Evolutionary conservation across 64 coral and sea anemone species (phyloP), one percentile per base, ranked within the genome.

Genomic region (Porites australiensis): DNA sequence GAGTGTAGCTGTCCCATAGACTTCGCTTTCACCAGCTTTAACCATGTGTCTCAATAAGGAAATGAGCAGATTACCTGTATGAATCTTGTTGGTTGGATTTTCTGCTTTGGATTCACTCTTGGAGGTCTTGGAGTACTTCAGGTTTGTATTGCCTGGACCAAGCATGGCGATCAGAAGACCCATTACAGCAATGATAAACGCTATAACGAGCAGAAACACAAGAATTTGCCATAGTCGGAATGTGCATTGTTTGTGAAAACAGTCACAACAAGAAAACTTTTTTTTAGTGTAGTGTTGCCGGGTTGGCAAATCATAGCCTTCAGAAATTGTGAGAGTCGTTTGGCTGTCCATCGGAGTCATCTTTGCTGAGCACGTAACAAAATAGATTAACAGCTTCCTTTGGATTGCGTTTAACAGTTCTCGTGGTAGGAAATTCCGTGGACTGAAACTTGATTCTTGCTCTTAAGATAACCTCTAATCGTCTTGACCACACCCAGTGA

Each of bases 181-280:
- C 62, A 84, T 5, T 10, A 84, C 1, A 2, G 19, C 8, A 0
- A 84, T 69, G 12, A 84, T 50, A 19, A 47, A 4, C 1, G 46
- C 7, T 21, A 84, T 48, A 3, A 21, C 0, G 46, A 84, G 48
- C 3, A 84, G 10, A 14, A 84, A 68, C 44, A 84, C 1, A 16
- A 84, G 46, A 84, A 84, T 20, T 48, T 84, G 61, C 81, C 81
- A 84, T 8, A 84, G 44, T 50, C 81, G 81, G 8, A 84, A 84
- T 51, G 62, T 21, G 3, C 61, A 49, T 68, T 13, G 48, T 45
- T 5, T 66, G 46, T 68, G 63, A 44, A 84, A 51, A 50, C 18
- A 66, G 13, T 50, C 81, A 20, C 60, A 82, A n/a, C 61, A 84
- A 13, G 14, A 10, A 19, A 61, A 84, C 15, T 15, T 64, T 16